phyloP scores from a whole-genome alignment of 2,888 invertebrate genomes.

The Coenonympha arcania region DNA sequence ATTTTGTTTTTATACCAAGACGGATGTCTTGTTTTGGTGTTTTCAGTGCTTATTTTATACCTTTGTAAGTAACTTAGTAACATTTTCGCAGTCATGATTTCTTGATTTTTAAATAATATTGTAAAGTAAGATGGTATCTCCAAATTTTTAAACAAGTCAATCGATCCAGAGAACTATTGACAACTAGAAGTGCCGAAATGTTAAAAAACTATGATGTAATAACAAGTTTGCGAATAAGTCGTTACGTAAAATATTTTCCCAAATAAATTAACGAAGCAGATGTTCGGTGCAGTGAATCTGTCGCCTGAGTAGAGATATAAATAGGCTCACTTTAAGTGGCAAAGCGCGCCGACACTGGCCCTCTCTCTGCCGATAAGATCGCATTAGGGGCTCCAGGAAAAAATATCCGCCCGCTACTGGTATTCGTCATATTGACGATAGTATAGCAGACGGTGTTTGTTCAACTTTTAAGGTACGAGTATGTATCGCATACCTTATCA shows the following conservation, averaged over 20 bases:
- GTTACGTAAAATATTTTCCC: constrained; percentile 7
- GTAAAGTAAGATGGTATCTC: neutral
- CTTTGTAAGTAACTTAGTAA: too few species aligned
- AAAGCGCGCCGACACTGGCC: constrained; percentile 62
- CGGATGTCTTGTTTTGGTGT: too few species aligned
- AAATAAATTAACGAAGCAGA: constrained; percentile 39
- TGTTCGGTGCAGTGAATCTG: constrained; percentile 49
- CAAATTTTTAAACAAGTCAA: too few species aligned
- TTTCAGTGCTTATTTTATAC: too few species aligned
- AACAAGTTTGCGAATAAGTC: neutral
- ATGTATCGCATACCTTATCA: too few species aligned
- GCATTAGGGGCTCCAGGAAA: constrained; percentile 62
- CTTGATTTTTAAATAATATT: constrained; percentile 3
- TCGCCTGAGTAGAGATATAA: constrained; percentile 57
- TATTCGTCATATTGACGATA: constrained; percentile 55
- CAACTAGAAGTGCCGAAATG: too few species aligned
- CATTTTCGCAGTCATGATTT: too few species aligned
- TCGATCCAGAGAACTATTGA: too few species aligned
- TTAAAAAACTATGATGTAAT: neutral
- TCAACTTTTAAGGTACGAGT: too few species aligned
- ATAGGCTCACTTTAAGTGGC: constrained; percentile 68
- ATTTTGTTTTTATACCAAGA: too few species aligned
- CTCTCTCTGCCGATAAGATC: constrained; percentile 65
- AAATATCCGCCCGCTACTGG: constrained; percentile 62
- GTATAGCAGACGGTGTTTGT: constrained; percentile 11